Percentiles rank a stretch among this genome's conserved stretches.
Evolutionary conservation across 2,113 vertebrate species (phyloP).

Genomic region (Hippopotamus amphibius): DNA sequence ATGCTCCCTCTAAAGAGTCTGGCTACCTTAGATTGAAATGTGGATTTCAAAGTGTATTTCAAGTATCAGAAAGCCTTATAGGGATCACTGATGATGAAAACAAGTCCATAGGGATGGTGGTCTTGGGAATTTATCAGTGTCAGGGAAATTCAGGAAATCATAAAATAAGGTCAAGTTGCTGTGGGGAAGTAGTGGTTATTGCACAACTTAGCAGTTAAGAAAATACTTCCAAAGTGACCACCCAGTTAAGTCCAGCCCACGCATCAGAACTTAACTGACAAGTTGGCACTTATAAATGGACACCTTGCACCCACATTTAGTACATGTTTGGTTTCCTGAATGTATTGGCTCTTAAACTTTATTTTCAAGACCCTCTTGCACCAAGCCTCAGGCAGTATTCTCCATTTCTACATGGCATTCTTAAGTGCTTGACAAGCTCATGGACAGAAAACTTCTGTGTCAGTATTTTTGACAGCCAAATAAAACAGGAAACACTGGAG

Average conservation of each 20-base stretch:
- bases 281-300: slow-evolving; percentile 36
- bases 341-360: slow-evolving; percentile 33
- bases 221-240: slow-evolving; percentile 50
- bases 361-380: slow-evolving; percentile 33
- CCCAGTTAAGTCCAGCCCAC: slow-evolving; percentile 11
- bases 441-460: neutral
- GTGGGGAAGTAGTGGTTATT: neutral
- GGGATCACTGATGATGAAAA: slow-evolving; percentile 63
- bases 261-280: slow-evolving; percentile 61
- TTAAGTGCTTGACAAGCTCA: neutral
- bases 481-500: slow-evolving; percentile 45
- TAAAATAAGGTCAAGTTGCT: slow-evolving; percentile 40
- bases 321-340: slow-evolving; percentile 1
- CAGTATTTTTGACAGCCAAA: slow-evolving; percentile 23
- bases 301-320: slow-evolving; percentile 58
- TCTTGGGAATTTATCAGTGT: neutral
- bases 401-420: neutral
- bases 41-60: slow-evolving; percentile 65
- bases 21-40: slow-evolving; percentile 59
- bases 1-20: neutral
- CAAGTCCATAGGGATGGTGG: neutral
- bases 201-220: slow-evolving; percentile 58
- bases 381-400: slow-evolving; percentile 10
- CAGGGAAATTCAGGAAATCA: neutral
- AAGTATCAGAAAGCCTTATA: slow-evolving; percentile 59